These are phyloP conservation scores for Hydrotaea cyrtoneurina DNA, from an alignment of 2,888 invertebrate genomes.

Conservation along the genomic window DNA sequence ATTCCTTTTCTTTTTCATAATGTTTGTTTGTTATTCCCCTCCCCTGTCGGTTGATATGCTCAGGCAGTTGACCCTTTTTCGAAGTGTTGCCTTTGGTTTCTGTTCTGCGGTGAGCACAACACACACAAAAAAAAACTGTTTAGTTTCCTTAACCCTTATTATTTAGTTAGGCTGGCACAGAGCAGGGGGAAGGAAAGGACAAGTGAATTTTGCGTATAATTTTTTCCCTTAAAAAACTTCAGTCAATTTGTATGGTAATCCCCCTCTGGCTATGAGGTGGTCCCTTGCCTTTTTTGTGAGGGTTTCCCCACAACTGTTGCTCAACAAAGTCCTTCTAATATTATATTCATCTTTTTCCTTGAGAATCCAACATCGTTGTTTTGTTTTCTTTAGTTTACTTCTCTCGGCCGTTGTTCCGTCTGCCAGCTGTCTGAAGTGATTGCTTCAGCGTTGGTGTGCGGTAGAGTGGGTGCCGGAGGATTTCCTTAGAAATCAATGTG, in stretches of 20 bases:
- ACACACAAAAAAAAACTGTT: background rate
- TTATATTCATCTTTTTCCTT: conserved; percentile 10
- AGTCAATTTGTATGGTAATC: background rate
- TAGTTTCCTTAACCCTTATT: conserved; percentile 30
- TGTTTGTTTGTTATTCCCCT: background rate
- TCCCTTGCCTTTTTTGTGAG: background rate
- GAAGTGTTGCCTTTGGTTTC: background rate
- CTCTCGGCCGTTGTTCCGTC: conserved; percentile 32
- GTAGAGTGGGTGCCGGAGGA: background rate
- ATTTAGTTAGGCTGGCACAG: background rate
- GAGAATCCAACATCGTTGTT: background rate
- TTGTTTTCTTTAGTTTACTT: conserved; percentile 9
- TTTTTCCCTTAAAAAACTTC: background rate
- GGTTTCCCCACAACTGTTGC: conserved; percentile 2
- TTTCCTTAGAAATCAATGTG: conserved; percentile 52
- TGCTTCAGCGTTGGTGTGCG: background rate
- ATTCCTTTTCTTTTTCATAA: background rate
- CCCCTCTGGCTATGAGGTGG: background rate
- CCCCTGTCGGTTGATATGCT: background rate
- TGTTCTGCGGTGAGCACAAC: background rate
- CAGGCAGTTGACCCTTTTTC: conserved; percentile 19
- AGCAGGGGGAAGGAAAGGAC: background rate
- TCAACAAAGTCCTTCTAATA: conserved; percentile 1
- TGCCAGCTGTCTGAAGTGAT: conserved; percentile 35
- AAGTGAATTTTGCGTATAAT: conserved; percentile 4